These are phyloP conservation scores for Esox lucius DNA, from an alignment of 2,797 vertebrate genomes.

Conservation along the genomic window DNA sequence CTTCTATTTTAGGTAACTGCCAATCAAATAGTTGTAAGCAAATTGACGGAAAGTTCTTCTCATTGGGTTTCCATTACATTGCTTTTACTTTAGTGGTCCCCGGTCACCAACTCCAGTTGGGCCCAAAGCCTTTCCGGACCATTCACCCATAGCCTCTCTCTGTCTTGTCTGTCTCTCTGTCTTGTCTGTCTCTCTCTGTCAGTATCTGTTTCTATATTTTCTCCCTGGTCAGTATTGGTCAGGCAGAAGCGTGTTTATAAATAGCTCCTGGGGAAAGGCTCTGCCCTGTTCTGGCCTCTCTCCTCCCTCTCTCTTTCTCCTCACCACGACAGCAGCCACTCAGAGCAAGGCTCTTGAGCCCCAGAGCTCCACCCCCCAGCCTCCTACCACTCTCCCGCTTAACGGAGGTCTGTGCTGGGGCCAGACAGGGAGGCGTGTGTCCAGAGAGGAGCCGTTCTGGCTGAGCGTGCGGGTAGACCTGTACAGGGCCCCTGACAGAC, in stretches of 20 bases:
- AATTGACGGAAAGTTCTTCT: conserved; percentile 59
- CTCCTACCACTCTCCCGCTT: not conserved
- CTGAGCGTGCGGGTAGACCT: conserved; percentile 16
- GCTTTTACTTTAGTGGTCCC: conserved; percentile 21
- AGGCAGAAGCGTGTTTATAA: conserved; percentile 43
- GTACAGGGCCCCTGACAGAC: conserved; percentile 13
- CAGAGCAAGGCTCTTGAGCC: conserved; percentile 20
- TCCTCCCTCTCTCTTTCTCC: not conserved
- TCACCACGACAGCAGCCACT: conserved; percentile 15
- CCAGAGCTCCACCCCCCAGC: conserved; percentile 28
- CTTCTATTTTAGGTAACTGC: conserved; percentile 52
- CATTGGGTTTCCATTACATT: conserved; percentile 52
- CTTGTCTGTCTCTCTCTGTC: not conserved
- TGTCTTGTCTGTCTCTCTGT: conserved; percentile 11
- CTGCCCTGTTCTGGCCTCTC: conserved; percentile 43
- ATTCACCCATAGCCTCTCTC: not conserved
- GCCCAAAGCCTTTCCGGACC: not conserved
- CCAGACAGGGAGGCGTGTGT: not conserved
- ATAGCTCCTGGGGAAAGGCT: conserved; percentile 51
- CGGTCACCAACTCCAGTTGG: conserved; percentile 11
- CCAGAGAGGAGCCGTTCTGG: conserved; percentile 14
- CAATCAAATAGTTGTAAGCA: conserved; percentile 45
- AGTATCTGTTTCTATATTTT: conserved; percentile 5
- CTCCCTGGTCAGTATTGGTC: conserved; percentile 50
- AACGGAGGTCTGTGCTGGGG: conserved; percentile 5